Conservation (phyloP, 37 sponge, comb jelly and placozoan species). For the Dysidea cf. avara region DNA sequence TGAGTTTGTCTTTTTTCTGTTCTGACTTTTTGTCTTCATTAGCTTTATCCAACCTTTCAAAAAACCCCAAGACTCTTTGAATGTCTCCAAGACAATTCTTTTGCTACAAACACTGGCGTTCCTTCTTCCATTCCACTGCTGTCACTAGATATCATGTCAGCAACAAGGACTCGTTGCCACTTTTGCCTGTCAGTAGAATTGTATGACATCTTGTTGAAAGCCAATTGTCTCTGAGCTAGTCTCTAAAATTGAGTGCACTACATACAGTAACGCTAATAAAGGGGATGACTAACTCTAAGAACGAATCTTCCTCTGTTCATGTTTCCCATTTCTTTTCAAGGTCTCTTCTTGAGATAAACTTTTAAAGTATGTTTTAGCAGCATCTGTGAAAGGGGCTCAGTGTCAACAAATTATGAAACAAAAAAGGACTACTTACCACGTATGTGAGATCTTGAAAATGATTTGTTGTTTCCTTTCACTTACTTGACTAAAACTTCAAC, state of each 20-base stretch:
- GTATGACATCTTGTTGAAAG: conserved; percentile 3
- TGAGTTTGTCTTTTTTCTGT: conserved; percentile 6
- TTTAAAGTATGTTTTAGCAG: no score
- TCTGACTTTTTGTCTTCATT: background rate
- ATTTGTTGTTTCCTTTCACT: conserved; percentile 2
- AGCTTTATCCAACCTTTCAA: background rate
- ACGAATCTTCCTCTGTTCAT: background rate
- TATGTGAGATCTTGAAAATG: no score
- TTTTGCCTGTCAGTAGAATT: background rate
- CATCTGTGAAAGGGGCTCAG: background rate
- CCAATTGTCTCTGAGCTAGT: background rate
- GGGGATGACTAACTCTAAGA: background rate
- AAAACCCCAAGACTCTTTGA: background rate
- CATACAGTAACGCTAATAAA: no score
- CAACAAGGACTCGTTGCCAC: background rate
- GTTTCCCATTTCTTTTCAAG: background rate
- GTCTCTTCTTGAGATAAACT: conserved; percentile 3
- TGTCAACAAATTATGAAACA: background rate
- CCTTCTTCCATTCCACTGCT: background rate
- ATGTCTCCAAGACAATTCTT: background rate
- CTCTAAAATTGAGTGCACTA: no score
- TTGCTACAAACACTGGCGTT: background rate
- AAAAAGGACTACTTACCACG: conserved; percentile 2
- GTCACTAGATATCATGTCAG: background rate
- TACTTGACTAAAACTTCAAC: background rate